These are phyloP conservation scores for Lepidochitona cinerea DNA, from an alignment of 2,888 invertebrate species.

Conservation along the genomic window DNA sequence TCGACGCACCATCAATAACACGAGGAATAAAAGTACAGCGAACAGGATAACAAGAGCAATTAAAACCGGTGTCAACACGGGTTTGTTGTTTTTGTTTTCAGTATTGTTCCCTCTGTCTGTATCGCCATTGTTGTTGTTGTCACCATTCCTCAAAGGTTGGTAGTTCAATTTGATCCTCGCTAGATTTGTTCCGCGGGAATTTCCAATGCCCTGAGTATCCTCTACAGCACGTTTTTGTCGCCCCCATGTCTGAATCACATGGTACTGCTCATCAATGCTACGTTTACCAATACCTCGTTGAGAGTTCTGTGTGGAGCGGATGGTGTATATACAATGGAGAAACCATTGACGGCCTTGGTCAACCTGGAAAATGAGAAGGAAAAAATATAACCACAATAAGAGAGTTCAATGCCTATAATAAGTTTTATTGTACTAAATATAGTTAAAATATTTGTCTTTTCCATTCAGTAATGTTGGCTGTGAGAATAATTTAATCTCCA, in stretches of 20 bases:
- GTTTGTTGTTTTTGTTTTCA: slow-evolving; percentile 29
- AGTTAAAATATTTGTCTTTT: too few species aligned
- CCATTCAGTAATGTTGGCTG: too few species aligned
- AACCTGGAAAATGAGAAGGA: too few species aligned
- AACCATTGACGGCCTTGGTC: slow-evolving; percentile 62
- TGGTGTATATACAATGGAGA: slow-evolving; percentile 59
- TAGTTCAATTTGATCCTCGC: slow-evolving; percentile 44
- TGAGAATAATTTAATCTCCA: too few species aligned
- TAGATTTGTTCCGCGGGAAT: slow-evolving; percentile 60
- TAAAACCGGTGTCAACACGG: slow-evolving; percentile 44
- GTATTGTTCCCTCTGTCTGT: slow-evolving; percentile 38
- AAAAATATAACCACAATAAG: too few species aligned
- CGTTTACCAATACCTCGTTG: slow-evolving; percentile 32
- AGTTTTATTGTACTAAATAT: too few species aligned
- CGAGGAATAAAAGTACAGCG: slow-evolving; percentile 41
- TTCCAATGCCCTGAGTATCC: slow-evolving; percentile 42
- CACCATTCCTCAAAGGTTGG: slow-evolving; percentile 8
- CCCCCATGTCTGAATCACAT: neutral
- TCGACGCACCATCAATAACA: slow-evolving; percentile 44
- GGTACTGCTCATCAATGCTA: slow-evolving; percentile 14
- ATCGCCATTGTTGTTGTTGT: slow-evolving; percentile 26
- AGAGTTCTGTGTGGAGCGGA: slow-evolving; percentile 30
- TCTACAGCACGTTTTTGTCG: slow-evolving; percentile 33
- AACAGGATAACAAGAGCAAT: slow-evolving; percentile 47
- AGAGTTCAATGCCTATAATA: too few species aligned